Evolutionary conservation across 2,888 invertebrate species (phyloP).

Genomic region (Drosophila seclusa): DNA sequence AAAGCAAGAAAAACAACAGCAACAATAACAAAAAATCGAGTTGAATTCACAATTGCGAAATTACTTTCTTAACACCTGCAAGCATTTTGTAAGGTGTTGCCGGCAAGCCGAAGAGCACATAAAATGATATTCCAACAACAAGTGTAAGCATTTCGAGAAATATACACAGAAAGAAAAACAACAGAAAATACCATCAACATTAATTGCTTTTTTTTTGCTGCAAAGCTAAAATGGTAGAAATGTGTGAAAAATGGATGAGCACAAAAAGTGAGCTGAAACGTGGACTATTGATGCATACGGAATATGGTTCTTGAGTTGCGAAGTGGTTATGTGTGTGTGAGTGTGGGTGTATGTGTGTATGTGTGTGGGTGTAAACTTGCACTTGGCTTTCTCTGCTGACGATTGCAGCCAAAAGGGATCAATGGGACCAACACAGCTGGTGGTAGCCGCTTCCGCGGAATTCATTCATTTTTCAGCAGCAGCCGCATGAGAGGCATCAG

Average conservation of each 20-base stretch:
- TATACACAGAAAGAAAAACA: slow-evolving; percentile 10
- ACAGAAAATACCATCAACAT: slow-evolving; percentile 62
- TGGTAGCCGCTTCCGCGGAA: slow-evolving; percentile 61
- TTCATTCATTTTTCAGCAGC: slow-evolving; percentile 69
- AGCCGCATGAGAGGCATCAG: slow-evolving; percentile 9
- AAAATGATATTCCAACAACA: slow-evolving; percentile 12
- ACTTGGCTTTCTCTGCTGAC: slow-evolving; percentile 43
- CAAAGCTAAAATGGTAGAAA: slow-evolving; percentile 37
- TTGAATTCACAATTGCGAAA: slow-evolving; percentile 56
- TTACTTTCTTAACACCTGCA: slow-evolving; percentile 66
- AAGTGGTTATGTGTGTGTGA: slow-evolving; percentile 40
- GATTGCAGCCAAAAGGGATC: slow-evolving; percentile 53
- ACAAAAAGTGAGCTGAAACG: slow-evolving; percentile 54
- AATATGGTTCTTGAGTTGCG: slow-evolving; percentile 60
- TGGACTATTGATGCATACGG: slow-evolving; percentile 62
- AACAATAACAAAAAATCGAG: slow-evolving; percentile 12
- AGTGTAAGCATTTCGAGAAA: slow-evolving; percentile 12
- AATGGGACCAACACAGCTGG: slow-evolving; percentile 61
- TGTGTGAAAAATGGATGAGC: slow-evolving; percentile 50
- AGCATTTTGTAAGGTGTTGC: slow-evolving; percentile 19
- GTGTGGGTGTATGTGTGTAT: slow-evolving; percentile 5
- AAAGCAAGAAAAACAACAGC: slow-evolving; percentile 3
- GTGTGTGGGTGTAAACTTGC: slow-evolving; percentile 14
- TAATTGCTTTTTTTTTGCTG: slow-evolving; percentile 68
- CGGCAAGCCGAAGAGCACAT: slow-evolving; percentile 20